Evolutionary conservation across 2,888 invertebrate genomes (phyloP), one percentile per base, ranked within the genome.

Genomic region (Acronicta aceris): DNA sequence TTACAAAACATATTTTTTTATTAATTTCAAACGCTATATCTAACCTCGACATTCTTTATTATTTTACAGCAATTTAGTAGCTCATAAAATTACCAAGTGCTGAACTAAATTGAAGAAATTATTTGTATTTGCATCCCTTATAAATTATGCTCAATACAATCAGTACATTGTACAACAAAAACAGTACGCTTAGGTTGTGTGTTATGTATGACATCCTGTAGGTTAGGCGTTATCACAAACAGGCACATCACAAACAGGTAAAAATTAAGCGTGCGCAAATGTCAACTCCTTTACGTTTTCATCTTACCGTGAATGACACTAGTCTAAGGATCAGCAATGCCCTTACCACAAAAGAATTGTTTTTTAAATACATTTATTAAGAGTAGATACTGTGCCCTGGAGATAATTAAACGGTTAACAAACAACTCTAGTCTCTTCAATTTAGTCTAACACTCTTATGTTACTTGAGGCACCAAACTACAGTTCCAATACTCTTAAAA

Each of bases 381-480:
- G 12, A 33, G 12, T 12, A 12, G 10, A 33, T 33, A 12, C 12
- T 5, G 5, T 12, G 33, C 5, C 7, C 33, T 33, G 10, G 12
- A 33, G 12, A 33, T 0, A 33, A 12, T 33, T 30, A 9, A 30
- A 30, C 3, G 30, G 9, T 9, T 10, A 1, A 52, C 21, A 21
- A 38, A 47, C 5, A 10, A n/a, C 16, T 16, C 27, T 54, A 58
- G 16, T 46, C 15, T 53, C 65, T 73, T 41, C 77, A 76, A 65
- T 69, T 69, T 65, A 65, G 62, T 62, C 21, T 46, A 65, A 21
- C 4, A 66, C 58, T 50, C 59, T 61, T 57, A 63, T 52, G 45
- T 59, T 48, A 63, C n/a, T 58, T 40, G 56, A 76, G 63, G 78
- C 63, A 68, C 68, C 63, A 59, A 65, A 71, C 58, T 65, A 63